Percentiles rank a stretch among this genome's conserved stretches.
phyloP scores from a whole-genome alignment of 2,113 vertebrate species.

The Rousettus leschenaultii region DNA sequence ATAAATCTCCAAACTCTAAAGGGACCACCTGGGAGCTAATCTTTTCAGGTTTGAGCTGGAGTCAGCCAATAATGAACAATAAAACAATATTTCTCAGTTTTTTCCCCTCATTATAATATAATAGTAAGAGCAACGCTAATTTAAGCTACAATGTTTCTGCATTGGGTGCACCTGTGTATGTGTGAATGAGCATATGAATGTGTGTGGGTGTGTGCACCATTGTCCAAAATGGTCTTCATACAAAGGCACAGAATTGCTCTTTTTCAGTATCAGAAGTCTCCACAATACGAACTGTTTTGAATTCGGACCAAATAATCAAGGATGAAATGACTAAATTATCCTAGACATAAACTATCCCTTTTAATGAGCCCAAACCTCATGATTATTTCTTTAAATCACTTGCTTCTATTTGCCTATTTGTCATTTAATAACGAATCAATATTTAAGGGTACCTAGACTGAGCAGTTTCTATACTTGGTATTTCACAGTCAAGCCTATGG shows the following conservation, averaged over 20 bases:
- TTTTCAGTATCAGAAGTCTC: neutral
- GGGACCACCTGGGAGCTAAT: slow-evolving; percentile 17
- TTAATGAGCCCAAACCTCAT: neutral
- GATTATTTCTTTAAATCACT: neutral
- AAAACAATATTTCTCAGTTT: neutral
- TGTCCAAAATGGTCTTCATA: neutral
- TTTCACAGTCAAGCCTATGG: neutral
- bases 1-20: slow-evolving; percentile 60
- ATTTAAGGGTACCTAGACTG: neutral
- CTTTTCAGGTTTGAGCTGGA: slow-evolving; percentile 19
- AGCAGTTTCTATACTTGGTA: neutral
- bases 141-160: neutral
- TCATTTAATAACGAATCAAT: neutral
- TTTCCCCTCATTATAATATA: neutral
- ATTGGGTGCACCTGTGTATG: neutral
- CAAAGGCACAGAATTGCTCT: neutral
- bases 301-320: neutral
- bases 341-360: neutral
- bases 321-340: slow-evolving; percentile 15
- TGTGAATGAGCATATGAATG: neutral
- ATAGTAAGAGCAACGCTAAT: neutral
- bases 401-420: neutral
- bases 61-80: slow-evolving; percentile 8
- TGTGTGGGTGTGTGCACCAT: neutral
- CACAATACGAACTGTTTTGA: neutral